Conservation (phyloP, 1,140 invertebrate species). For the Steinernema khuongi region DNA sequence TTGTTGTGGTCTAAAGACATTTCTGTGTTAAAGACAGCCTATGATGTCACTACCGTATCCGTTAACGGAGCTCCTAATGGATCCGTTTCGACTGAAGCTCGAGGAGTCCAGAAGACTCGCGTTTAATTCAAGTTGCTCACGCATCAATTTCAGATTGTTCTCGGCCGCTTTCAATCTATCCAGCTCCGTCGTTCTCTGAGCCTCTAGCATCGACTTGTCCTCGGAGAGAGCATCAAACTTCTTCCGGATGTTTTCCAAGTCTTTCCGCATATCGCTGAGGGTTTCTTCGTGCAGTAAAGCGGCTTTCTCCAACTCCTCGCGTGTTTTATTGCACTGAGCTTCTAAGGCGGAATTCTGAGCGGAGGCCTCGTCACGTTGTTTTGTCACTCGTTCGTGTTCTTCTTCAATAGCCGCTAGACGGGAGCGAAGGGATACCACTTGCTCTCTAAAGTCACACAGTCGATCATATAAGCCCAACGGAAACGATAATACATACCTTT, state of each 20-base stretch:
- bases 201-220: slow-evolving; percentile 20
- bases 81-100: slow-evolving; percentile 18
- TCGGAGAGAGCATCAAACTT: slow-evolving; percentile 17
- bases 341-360: neutral
- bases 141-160: slow-evolving; percentile 34
- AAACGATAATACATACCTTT: neutral
- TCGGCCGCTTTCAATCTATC: slow-evolving; percentile 26
- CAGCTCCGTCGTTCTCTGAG: slow-evolving; percentile 10
- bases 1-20: neutral
- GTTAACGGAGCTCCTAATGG: slow-evolving; percentile 5
- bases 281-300: slow-evolving; percentile 16
- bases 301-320: slow-evolving; percentile 5
- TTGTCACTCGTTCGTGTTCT: neutral
- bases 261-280: neutral
- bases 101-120: slow-evolving; percentile 41
- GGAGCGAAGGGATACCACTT: neutral
- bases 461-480: neutral
- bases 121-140: slow-evolving; percentile 46
- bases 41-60: neutral
- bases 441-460: neutral
- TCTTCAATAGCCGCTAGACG: neutral
- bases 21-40: neutral
- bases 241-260: slow-evolving; percentile 2
- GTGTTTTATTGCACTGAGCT: slow-evolving; percentile 16
- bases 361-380: neutral